Evolutionary conservation across 2,113 vertebrate species (phyloP), one percentile per base, ranked within the genome.

Genomic region (Paraplagusia blochii): DNA sequence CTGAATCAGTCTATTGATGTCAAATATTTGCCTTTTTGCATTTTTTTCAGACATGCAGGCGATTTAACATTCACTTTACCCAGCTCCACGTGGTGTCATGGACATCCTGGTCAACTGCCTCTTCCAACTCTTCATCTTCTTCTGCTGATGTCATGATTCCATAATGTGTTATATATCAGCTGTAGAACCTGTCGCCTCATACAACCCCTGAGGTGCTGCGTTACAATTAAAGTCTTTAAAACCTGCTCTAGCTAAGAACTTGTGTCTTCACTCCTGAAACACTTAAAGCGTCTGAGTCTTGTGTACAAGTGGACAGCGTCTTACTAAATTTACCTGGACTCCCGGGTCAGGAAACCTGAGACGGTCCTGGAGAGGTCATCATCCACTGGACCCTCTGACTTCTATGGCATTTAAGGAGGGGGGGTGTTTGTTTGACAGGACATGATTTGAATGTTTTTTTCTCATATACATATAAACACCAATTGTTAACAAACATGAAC

Each of bases 51-150:
- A 36, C 66, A 58, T 69, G 50, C 65, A 76, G 1, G 49, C 15
- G 2, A 59, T 39, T 48, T 33, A 62, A 4, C 74, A 50, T 70
- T 19, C 8, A 69, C 58, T 50, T 90, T 87, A 91, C 89, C 89
- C 90, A 91, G 74, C 80, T 88, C 90, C 88, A 91, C 59, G 83
- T 90, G 74, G 76, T 85, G 51, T 85, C 83, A 8, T 38, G 45
- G 54, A 15, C 54, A 63, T 86, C 66, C 1, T 63, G 74, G 42
- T 79, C 79, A 49, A 29, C 72, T 34, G 74, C 56, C 46, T 81
- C 85, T 50, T 82, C 74, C 3, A 86, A 56, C 33, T 87, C 81
- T 46, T 86, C 88, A 48, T 53, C 77, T 44, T 79, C 75, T 47
- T 80, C 88, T 14, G 54, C 16, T 38, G 87, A 77, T 76, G 44